These are phyloP conservation scores for Otocyon megalotis DNA, from an alignment of 2,113 vertebrate genomes.

Conservation along the genomic window DNA sequence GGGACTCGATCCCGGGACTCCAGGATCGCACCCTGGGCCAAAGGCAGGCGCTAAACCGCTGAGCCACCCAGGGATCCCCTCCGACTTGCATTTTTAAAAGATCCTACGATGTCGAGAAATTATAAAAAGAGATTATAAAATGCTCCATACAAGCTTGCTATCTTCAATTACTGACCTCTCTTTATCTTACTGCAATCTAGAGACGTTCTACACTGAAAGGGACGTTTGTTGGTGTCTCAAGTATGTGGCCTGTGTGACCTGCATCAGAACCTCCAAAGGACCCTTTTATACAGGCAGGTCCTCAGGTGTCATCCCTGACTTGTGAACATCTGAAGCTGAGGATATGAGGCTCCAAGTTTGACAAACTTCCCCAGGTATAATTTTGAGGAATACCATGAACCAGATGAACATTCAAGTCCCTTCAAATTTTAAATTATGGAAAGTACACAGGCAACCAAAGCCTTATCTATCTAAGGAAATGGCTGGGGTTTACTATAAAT, in stretches of 20 bases:
- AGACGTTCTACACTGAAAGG: neutral
- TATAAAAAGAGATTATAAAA: neutral
- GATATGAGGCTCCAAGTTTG: neutral
- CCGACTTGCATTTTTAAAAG: slow-evolving; percentile 25
- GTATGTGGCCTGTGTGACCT: neutral
- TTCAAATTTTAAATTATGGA: neutral
- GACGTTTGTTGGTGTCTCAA: neutral
- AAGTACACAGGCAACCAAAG: neutral
- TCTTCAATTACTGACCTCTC: neutral
- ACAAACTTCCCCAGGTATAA: neutral
- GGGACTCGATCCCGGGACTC: too few species aligned
- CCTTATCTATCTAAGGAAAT: neutral
- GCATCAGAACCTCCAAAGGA: neutral
- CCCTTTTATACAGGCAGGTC: neutral
- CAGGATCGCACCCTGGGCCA: too few species aligned
- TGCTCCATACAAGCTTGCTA: neutral
- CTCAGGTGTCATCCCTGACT: neutral
- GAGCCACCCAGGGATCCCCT: too few species aligned
- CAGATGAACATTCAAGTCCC: neutral
- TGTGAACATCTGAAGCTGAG: neutral
- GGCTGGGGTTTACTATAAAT: neutral
- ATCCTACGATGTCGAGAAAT: neutral
- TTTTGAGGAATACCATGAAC: neutral
- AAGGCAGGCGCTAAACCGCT: too few species aligned
- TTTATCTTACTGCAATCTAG: neutral